Evolutionary conservation across 2,888 invertebrate species (phyloP), one percentile per base, ranked within the genome.

Genomic region (Drosophila robusta): DNA sequence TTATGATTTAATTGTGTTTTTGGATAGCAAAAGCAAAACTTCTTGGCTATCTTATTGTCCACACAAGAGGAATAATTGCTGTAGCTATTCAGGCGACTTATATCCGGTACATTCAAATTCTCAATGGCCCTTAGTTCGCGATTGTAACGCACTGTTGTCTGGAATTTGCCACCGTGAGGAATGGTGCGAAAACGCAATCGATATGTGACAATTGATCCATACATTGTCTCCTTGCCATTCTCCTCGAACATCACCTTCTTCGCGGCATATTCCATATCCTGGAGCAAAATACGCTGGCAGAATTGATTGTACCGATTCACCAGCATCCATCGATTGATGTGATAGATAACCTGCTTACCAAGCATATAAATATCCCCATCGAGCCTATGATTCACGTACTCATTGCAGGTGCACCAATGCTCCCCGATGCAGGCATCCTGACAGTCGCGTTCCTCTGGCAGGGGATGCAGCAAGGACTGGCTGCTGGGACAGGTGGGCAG

Each of bases 361-460:
- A 94, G 93, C 42, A 51, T 22, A 14, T 71, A 49, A 0, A 75
- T 50, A 0, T 54, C 12, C 0, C 38, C 24, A 1, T 93, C 91
- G 76, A 94, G 93, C 0, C 2, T 1, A 0, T 63, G 12, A 0
- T 26, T 7, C 0, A 41, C 93, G 93, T 66, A 91, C 44, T 94
- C 94, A 34, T 94, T 93, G 85, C 96, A 96, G 72, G 95, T 94
- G 88, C 96, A 96, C 95, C 95, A 96, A 85, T 95, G 95, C 14
- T 94, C 93, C 0, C 93, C 92, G 55, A 96, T 94, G 0, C 93
- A 94, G 5, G 94, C 95, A 51, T 96, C 94, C 36, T 91, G 90
- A 85, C 96, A 96, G 11, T 94, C 94, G 39, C 96, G 93, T 60
- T 94, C 93, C 42, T 83, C 84, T 11, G 93, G 93, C 2, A 95